Conservation (phyloP, 2,113 vertebrate species). For the Jaculus jaculus region DNA sequence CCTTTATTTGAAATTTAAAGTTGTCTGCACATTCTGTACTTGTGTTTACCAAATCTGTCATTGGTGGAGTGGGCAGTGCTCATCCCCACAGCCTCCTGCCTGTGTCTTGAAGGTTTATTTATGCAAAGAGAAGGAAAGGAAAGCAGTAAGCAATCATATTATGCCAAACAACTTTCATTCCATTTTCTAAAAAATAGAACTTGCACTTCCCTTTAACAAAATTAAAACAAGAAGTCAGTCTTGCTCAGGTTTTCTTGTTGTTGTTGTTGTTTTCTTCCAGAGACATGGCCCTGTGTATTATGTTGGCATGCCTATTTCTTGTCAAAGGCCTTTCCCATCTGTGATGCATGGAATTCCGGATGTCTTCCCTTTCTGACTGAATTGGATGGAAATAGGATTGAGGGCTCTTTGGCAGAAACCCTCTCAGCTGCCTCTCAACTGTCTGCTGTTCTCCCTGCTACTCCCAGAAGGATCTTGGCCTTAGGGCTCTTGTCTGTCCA, state of each 20-base stretch:
- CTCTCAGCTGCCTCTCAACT: neutral
- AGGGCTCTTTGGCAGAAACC: neutral
- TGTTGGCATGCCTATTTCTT: neutral
- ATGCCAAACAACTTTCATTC: conserved; percentile 4
- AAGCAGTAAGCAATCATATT: neutral
- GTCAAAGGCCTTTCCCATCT: neutral
- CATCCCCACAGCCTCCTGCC: neutral
- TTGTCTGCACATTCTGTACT: neutral
- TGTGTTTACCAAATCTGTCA: neutral
- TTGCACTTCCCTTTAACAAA: conserved; percentile 25
- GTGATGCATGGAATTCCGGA: neutral
- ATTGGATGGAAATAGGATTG: neutral
- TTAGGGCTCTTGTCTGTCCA: neutral
- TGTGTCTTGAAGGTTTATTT: conserved; percentile 1
- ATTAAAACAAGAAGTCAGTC: neutral
- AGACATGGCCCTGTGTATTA: neutral
- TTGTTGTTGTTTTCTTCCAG: neutral
- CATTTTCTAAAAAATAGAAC: conserved; percentile 34
- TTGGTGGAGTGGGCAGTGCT: neutral
- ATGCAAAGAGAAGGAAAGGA: neutral
- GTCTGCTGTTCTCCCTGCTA: neutral
- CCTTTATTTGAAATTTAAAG: conserved; percentile 40
- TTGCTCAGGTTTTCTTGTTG: neutral
- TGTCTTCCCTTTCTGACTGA: neutral
- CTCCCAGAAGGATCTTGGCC: neutral